Evolutionary conservation across 2,888 invertebrate genomes (phyloP), one percentile per base, ranked within the genome.

Genomic region (Synanthedon tipuliformis): DNA sequence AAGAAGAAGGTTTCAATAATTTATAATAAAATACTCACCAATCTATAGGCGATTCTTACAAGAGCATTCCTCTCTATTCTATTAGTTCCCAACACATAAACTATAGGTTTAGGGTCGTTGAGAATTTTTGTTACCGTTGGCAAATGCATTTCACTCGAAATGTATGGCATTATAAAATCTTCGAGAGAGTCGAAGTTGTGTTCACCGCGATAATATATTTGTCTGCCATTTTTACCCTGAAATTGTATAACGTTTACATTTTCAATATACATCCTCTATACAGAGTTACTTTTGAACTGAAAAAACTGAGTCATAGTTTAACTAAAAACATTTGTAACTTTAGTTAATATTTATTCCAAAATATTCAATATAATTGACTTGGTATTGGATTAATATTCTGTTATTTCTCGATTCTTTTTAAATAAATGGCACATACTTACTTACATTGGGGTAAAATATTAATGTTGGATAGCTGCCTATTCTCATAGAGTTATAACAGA

Each of bases 401-500:
- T 23, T 23, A 23, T 4, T 23, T 23, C 23, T 23, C 4, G 4
- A 4, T 23, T 23, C 4, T 23, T 23, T 23, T 23, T 23, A 23
- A 23, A 23, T 23, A 23, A 23, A 23, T 23, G 23, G 4, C 1
- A 23, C 23, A 41, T 41, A 52, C 7, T 56, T 65, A 81, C 84
- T 84, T 69, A 86, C 86, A 68, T 79, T 72, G 10, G 83, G 82
- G 67, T 90, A 95, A 66, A 93, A 90, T 11, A 95, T 75, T 15
- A 96, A 81, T 0, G 94, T 90, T 0, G 96, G 96, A 76, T 95
- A 96, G 63, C 91, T 89, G 64, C 87, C 78, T 58, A 96, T 93
- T 57, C 91, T 90, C 78, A 95, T 84, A 4, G 75, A 89, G 65
- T 92, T 90, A 63, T 90, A 89, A 76, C 96, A 96, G 57, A 96